Evolutionary conservation across 2,888 invertebrate genomes (phyloP).

Genomic region (Xestia rhomboidea): DNA sequence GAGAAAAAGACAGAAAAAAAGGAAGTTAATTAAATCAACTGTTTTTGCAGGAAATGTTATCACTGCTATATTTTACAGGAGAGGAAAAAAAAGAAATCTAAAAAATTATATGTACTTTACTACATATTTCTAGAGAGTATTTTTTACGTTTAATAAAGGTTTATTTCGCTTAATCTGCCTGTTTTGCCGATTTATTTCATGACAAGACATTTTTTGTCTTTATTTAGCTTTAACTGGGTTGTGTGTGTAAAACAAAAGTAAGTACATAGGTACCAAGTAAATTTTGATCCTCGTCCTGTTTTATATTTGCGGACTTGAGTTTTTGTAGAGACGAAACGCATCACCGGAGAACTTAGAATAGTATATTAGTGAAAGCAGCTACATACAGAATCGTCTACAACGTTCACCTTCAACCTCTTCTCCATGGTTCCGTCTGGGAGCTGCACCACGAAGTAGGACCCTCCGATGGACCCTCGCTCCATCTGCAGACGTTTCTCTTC

Average conservation of each 20-base stretch:
- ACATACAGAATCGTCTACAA: conserved; percentile 69
- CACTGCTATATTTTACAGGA: neutral
- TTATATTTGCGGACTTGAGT: neutral
- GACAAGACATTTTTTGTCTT: neutral
- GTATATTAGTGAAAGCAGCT: conserved; percentile 65
- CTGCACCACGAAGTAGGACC: conserved; percentile 96
- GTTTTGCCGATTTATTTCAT: neutral
- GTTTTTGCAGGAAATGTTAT: neutral
- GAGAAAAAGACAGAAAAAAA: too few relatives aligned
- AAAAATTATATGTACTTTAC: neutral
- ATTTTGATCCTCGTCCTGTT: conserved; percentile 4
- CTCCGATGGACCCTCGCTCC: conserved; percentile 97
- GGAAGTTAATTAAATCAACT: neutral
- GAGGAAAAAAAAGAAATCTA: neutral
- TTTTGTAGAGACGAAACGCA: conserved; percentile 50
- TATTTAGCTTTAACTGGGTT: too few relatives aligned
- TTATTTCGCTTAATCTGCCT: neutral
- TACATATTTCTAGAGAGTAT: neutral
- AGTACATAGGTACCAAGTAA: neutral
- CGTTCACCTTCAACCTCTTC: conserved; percentile 94
- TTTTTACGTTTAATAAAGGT: neutral
- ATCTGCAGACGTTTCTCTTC: conserved; percentile 97
- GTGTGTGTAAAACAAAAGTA: too few relatives aligned
- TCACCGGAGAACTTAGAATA: conserved; percentile 42
- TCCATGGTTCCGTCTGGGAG: conserved; percentile 97